Percentiles rank a stretch among this genome's conserved stretches.
These are phyloP conservation scores for Aphelinus certus DNA, from an alignment of 1,140 invertebrate genomes.

Conservation along the genomic window DNA sequence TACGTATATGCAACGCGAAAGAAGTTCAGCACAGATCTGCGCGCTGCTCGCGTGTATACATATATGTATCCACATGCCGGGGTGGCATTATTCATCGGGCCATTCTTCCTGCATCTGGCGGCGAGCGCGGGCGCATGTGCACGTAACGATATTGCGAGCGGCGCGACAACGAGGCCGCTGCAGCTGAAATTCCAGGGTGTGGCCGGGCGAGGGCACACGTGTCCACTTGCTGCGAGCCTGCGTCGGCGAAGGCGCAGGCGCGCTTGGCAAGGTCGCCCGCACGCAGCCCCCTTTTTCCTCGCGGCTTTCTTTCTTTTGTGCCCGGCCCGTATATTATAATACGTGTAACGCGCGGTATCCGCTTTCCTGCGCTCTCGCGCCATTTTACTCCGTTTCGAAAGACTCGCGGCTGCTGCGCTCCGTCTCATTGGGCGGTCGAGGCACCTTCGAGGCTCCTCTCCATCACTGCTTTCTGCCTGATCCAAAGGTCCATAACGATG, in stretches of 20 bases:
- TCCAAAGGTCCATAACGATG: no score
- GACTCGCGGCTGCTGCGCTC: no score
- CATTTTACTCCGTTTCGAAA: no score
- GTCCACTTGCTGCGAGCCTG: constrained; percentile 5
- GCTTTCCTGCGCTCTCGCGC: constrained; percentile 29
- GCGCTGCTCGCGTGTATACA: background rate
- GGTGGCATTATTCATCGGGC: no score
- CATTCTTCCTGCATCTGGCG: no score
- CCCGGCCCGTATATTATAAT: background rate
- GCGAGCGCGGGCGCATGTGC: background rate
- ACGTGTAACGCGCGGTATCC: background rate
- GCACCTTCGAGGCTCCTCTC: no score
- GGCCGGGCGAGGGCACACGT: constrained; percentile 44
- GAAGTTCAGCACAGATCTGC: background rate
- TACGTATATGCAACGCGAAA: background rate
- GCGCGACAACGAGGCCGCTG: background rate
- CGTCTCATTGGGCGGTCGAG: no score
- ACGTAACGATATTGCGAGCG: no score
- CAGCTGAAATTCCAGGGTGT: constrained; percentile 61
- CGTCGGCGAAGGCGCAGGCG: no score
- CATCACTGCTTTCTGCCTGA: no score
- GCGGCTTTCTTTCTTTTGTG: constrained; percentile 12
- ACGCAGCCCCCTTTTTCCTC: background rate
- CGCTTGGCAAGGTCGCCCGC: background rate
- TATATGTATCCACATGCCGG: no score